phyloP scores from a whole-genome alignment of 2,888 invertebrate species.

The Drosophila buzzatii region DNA sequence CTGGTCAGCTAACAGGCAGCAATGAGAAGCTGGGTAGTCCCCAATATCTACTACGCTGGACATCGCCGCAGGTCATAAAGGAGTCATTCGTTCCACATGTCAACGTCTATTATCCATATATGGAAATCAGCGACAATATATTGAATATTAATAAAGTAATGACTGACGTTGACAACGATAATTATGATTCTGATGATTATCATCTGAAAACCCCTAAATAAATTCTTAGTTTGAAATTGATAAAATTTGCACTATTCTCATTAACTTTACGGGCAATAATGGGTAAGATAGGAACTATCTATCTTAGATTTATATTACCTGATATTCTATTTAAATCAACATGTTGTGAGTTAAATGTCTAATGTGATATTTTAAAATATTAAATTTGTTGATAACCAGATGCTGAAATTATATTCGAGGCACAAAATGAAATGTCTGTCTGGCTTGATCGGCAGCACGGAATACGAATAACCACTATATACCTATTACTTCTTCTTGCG shows the following conservation, averaged over 20 bases:
- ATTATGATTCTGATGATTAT: neutral
- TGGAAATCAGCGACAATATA: constrained; percentile 41
- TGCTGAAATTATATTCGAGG: constrained; percentile 26
- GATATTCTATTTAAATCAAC: neutral
- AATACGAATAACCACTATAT: constrained; percentile 29
- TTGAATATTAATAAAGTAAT: neutral
- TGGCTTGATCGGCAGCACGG: constrained; percentile 34
- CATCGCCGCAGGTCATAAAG: constrained; percentile 96
- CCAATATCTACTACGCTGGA: constrained; percentile 95
- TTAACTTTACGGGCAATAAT: neutral
- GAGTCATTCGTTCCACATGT: constrained; percentile 93
- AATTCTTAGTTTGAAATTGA: neutral
- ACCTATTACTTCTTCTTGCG: constrained; percentile 39
- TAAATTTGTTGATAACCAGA: constrained; percentile 19
- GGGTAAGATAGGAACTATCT: neutral
- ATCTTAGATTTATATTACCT: neutral
- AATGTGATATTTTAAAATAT: neutral
- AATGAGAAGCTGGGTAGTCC: constrained; percentile 99
- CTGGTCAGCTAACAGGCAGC: constrained; percentile 97
- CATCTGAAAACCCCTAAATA: neutral
- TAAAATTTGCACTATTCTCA: neutral
- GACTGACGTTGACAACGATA: neutral
- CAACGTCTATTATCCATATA: constrained; percentile 88
- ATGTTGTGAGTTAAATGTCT: constrained; percentile 29
- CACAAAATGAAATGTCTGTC: constrained; percentile 71